Percentiles rank a stretch among this genome's conserved stretches.
These are phyloP conservation scores for Lophius americanus DNA, from an alignment of 2,797 vertebrate genomes.

Conservation along the genomic window DNA sequence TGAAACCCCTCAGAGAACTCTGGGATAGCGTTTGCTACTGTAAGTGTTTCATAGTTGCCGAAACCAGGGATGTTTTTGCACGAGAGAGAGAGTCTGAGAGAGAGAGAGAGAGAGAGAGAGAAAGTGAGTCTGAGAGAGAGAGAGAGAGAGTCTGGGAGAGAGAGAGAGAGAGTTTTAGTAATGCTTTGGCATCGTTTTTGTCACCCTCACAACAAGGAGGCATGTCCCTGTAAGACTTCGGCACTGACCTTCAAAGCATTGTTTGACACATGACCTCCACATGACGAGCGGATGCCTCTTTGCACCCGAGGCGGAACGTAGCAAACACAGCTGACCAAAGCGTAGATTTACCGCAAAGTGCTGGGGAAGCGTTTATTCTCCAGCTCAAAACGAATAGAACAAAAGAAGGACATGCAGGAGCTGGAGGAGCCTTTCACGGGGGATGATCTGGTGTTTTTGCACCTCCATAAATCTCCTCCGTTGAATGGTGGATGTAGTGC, in stretches of 20 bases:
- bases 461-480: conserved; percentile 29
- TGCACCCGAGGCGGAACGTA: conserved; percentile 6
- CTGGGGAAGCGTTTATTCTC: conserved; percentile 15
- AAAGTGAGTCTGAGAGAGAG: not conserved
- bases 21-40: not conserved
- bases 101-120: not conserved
- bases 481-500: conserved; percentile 20
- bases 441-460: no score
- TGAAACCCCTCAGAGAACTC: not conserved
- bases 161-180: not conserved
- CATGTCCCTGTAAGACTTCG: conserved; percentile 7
- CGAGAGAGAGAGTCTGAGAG: no score
- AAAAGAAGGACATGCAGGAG: conserved; percentile 39
- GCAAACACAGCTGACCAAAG: conserved; percentile 21
- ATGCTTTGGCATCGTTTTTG: not conserved
- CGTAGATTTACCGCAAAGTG: conserved; percentile 52
- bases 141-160: no score
- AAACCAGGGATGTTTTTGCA: conserved; percentile 18
- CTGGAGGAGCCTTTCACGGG: conserved; percentile 4
- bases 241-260: not conserved
- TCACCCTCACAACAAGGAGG: conserved; percentile 12
- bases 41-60: not conserved
- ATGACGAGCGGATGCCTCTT: conserved; percentile 12
- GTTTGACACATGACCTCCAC: conserved; percentile 14
- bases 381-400: conserved; percentile 2